These are phyloP conservation scores for Grallaria varia DNA, from an alignment of 2,113 vertebrate genomes.

Conservation along the genomic window DNA sequence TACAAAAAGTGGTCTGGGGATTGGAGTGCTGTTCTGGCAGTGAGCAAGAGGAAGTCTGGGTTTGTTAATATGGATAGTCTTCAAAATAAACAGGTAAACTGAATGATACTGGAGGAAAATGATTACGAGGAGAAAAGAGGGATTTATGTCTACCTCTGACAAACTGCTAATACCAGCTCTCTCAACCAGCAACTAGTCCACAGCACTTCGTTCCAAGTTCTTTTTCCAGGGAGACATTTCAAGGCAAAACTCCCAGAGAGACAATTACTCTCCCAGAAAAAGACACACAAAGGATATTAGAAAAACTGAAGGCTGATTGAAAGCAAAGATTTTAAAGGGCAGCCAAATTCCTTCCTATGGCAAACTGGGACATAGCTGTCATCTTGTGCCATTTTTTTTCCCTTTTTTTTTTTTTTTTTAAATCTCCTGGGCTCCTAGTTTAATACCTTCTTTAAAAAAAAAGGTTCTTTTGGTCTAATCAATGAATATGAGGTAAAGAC, in stretches of 20 bases:
- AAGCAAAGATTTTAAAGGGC: conserved; percentile 15
- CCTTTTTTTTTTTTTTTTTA: background rate
- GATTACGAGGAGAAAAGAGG: background rate
- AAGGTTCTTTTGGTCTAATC: background rate
- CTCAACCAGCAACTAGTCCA: background rate
- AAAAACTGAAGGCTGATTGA: conserved; percentile 27
- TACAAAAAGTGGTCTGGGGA: conserved; percentile 14
- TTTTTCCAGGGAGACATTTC: conserved; percentile 31
- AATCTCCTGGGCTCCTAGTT: background rate
- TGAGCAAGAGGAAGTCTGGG: background rate
- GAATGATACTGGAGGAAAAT: conserved; percentile 12
- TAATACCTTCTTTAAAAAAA: background rate
- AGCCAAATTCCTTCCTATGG: background rate
- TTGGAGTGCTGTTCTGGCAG: background rate
- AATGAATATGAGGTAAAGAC: background rate
- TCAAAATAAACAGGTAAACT: conserved; percentile 55
- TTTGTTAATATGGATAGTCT: conserved; percentile 7
- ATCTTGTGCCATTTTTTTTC: background rate
- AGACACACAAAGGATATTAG: background rate
- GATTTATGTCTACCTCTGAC: conserved; percentile 11
- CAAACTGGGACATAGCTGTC: background rate
- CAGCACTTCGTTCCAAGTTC: background rate
- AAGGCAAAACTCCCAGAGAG: conserved; percentile 19
- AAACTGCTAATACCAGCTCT: background rate
- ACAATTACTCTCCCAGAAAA: background rate